A percentile compares a stretch with the other conserved stretches of the same genome.
Evolutionary conservation across 2,888 invertebrate species (phyloP).

Genomic region (Drosophila tripunctata): DNA sequence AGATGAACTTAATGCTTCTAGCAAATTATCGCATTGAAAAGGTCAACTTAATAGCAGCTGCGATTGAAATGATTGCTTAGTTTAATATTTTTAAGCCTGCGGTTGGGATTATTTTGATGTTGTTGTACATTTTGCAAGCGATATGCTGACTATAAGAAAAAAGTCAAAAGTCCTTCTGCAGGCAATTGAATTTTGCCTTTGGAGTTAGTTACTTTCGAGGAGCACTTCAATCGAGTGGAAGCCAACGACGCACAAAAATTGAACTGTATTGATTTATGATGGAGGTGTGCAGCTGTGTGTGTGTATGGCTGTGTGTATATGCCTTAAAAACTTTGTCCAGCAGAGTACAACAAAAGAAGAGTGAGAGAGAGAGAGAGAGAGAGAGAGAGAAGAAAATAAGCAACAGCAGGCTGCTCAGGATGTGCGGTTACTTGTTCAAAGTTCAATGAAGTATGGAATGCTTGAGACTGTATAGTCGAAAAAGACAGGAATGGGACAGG

Average conservation of each 20-base stretch:
- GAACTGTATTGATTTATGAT: constrained; percentile 76
- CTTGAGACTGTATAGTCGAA: constrained; percentile 18
- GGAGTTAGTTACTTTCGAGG: constrained; percentile 54
- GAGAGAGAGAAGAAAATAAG: constrained; percentile 3
- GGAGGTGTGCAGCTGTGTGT: constrained; percentile 38
- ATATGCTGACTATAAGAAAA: constrained; percentile 11
- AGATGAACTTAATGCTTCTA: constrained; percentile 2
- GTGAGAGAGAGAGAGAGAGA: too few species aligned
- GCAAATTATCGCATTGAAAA: constrained; percentile 19
- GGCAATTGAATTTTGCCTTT: constrained; percentile 56
- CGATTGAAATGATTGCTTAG: constrained; percentile 16
- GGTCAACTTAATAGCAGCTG: background rate
- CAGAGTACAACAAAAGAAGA: constrained; percentile 9
- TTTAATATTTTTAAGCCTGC: background rate
- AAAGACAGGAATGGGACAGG: background rate
- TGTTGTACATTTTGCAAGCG: background rate
- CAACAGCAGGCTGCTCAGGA: constrained; percentile 8
- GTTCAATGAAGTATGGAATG: constrained; percentile 68
- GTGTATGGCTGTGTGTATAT: constrained; percentile 20
- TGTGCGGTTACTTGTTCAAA: constrained; percentile 52
- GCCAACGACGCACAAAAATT: constrained; percentile 59
- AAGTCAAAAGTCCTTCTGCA: constrained; percentile 42
- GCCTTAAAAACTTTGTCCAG: constrained; percentile 60
- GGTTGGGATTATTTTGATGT: background rate
- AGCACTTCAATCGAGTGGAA: constrained; percentile 49